Evolutionary conservation across 2,113 vertebrate species (phyloP).

Genomic region (Anoplopoma fimbria): DNA sequence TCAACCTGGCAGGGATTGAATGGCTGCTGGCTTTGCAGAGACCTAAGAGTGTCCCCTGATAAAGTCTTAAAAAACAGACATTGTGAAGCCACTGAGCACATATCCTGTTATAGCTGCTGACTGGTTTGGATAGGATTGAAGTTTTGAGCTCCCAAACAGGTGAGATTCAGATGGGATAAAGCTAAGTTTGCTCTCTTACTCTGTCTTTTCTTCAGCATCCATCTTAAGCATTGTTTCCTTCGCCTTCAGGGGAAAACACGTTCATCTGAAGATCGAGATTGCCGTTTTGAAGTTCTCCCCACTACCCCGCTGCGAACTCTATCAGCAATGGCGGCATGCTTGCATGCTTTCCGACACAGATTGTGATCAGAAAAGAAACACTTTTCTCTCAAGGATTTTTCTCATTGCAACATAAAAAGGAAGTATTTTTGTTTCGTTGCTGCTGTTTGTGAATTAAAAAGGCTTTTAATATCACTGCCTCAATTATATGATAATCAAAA

Average conservation of each 20-base stretch:
- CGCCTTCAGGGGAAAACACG: conserved; percentile 25
- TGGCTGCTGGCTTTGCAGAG: conserved; percentile 23
- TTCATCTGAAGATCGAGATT: conserved; percentile 6
- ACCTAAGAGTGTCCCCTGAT: conserved; percentile 19
- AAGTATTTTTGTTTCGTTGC: not conserved
- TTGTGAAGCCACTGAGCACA: conserved; percentile 5
- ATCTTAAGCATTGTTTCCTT: conserved; percentile 11
- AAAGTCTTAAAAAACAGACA: conserved; percentile 48
- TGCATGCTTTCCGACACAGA: not conserved
- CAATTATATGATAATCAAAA: conserved; percentile 9
- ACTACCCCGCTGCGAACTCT: not conserved
- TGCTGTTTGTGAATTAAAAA: conserved; percentile 18
- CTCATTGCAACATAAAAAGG: conserved; percentile 9
- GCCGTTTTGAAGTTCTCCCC: conserved; percentile 18
- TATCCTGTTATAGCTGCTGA: conserved; percentile 42
- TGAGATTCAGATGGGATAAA: conserved; percentile 39
- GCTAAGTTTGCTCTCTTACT: not conserved
- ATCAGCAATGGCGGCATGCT: conserved; percentile 27
- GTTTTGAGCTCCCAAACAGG: conserved; percentile 20
- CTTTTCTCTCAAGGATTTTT: too few species aligned
- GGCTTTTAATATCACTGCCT: conserved; percentile 27
- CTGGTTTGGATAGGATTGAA: not conserved
- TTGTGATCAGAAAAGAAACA: conserved; percentile 32
- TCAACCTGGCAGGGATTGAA: conserved; percentile 14
- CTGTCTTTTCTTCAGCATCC: conserved; percentile 1